Evolutionary conservation across 2,113 vertebrate genomes (phyloP).

Genomic region (Takifugu bimaculatus): DNA sequence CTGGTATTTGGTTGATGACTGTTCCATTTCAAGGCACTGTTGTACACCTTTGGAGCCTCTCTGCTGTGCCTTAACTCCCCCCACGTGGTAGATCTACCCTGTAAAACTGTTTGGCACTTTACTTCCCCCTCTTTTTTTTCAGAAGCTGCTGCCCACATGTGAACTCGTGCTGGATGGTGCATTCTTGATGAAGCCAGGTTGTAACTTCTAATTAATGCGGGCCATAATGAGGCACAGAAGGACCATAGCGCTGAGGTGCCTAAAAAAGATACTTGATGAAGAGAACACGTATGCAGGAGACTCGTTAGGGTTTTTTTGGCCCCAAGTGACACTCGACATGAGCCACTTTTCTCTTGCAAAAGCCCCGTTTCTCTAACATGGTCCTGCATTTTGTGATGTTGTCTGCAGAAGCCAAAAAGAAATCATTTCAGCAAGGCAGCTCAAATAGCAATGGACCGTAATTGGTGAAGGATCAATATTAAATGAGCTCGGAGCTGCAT

Average conservation of each 20-base stretch:
- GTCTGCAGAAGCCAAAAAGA: slow-evolving; percentile 4
- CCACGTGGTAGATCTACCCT: background rate
- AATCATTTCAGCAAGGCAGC: slow-evolving; percentile 11
- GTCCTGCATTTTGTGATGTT: background rate
- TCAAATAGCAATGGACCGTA: slow-evolving; percentile 22
- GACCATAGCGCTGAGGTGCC: no score
- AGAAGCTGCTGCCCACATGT: background rate
- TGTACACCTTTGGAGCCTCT: slow-evolving; percentile 11
- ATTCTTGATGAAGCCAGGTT: slow-evolving; percentile 15
- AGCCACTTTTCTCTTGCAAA: no score
- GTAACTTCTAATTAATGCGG: slow-evolving; percentile 10
- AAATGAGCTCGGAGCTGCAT: slow-evolving; percentile 27
- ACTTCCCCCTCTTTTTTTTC: slow-evolving; percentile 6
- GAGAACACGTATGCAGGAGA: no score
- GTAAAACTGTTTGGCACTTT: background rate
- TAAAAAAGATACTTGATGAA: no score
- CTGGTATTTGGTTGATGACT: no score
- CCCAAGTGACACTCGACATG: no score
- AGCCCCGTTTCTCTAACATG: no score
- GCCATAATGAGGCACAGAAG: slow-evolving; percentile 18
- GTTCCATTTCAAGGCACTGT: no score
- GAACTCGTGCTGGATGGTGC: slow-evolving; percentile 2
- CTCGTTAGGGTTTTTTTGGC: no score
- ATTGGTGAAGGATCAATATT: slow-evolving; percentile 35
- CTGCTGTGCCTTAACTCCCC: slow-evolving; percentile 12